Evolutionary conservation across 2,888 invertebrate species (phyloP).

Genomic region (Volucella inanis): DNA sequence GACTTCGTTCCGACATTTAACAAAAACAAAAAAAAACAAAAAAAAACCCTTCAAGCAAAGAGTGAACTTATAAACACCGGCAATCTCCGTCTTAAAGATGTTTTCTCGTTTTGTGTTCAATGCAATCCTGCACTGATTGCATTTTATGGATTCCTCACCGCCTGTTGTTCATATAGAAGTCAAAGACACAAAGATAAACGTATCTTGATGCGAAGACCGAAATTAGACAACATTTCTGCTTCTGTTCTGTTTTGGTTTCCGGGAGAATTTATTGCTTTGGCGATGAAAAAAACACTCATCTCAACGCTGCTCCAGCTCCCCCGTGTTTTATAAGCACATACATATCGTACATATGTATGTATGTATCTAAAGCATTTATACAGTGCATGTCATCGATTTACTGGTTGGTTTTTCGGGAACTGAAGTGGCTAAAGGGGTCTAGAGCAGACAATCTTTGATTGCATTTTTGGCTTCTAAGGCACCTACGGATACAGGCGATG

Average conservation of each 20-base stretch:
- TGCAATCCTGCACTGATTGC: conserved; percentile 59
- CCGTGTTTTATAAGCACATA: too few species aligned
- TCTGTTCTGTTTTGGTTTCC: conserved; percentile 70
- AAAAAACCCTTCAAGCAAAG: conserved; percentile 34
- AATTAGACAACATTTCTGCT: conserved; percentile 68
- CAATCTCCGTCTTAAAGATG: background rate
- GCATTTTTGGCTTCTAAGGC: conserved; percentile 64
- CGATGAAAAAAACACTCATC: conserved; percentile 50
- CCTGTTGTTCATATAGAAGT: background rate
- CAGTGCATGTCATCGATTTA: conserved; percentile 57
- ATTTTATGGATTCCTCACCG: conserved; percentile 36
- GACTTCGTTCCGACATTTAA: too few species aligned
- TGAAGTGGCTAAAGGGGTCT: background rate
- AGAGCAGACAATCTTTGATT: conserved; percentile 59
- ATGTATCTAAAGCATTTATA: conserved; percentile 21
- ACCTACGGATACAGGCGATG: conserved; percentile 8
- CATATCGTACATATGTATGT: too few species aligned
- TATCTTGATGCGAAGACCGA: conserved; percentile 31
- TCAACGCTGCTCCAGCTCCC: background rate
- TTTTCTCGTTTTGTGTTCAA: conserved; percentile 28
- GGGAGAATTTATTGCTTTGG: conserved; percentile 65
- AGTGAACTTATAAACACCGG: conserved; percentile 65
- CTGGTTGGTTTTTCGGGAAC: conserved; percentile 21
- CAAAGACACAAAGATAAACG: conserved; percentile 13
- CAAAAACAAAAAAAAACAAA: background rate